These are phyloP conservation scores for Engraulis encrasicolus DNA, from an alignment of 2,113 vertebrate genomes.

Conservation along the genomic window DNA sequence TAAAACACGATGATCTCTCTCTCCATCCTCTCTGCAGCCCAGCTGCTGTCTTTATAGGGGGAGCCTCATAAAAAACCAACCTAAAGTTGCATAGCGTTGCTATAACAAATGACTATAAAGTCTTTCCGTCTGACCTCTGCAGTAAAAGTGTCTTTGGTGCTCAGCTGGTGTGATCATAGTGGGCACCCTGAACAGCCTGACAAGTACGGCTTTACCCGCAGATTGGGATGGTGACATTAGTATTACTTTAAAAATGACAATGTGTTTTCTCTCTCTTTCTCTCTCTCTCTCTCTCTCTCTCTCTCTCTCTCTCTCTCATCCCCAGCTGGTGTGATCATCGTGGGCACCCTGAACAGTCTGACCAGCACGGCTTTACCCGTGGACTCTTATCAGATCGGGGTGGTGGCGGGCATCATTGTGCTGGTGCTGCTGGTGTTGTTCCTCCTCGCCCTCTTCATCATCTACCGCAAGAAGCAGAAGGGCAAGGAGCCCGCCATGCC, in stretches of 20 bases:
- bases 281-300: too few relatives aligned
- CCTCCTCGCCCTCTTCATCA: constrained; percentile 88
- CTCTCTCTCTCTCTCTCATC: too few relatives aligned
- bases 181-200: constrained; percentile 90
- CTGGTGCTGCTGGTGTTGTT: constrained; percentile 90
- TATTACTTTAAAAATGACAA: too few relatives aligned
- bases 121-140: too few relatives aligned
- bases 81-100: too few relatives aligned
- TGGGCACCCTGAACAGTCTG: constrained; percentile 90
- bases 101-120: too few relatives aligned
- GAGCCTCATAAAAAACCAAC: too few relatives aligned
- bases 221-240: constrained; percentile 90
- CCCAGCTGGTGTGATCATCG: constrained; percentile 86
- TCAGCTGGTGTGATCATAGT: constrained; percentile 88
- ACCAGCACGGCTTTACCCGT: constrained; percentile 89
- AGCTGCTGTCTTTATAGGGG: too few relatives aligned
- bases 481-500: constrained; percentile 90
- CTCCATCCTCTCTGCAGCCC: background rate
- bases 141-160: too few relatives aligned
- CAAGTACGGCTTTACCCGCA: constrained; percentile 90
- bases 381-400: constrained; percentile 93
- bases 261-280: too few relatives aligned
- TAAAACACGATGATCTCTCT: background rate
- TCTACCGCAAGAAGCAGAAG: constrained; percentile 94
- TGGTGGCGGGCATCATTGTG: constrained; percentile 88